A percentile compares a stretch with the other conserved stretches of the same genome.
These are phyloP conservation scores for Meteorus colon DNA, from an alignment of 2,888 invertebrate genomes.

Conservation along the genomic window DNA sequence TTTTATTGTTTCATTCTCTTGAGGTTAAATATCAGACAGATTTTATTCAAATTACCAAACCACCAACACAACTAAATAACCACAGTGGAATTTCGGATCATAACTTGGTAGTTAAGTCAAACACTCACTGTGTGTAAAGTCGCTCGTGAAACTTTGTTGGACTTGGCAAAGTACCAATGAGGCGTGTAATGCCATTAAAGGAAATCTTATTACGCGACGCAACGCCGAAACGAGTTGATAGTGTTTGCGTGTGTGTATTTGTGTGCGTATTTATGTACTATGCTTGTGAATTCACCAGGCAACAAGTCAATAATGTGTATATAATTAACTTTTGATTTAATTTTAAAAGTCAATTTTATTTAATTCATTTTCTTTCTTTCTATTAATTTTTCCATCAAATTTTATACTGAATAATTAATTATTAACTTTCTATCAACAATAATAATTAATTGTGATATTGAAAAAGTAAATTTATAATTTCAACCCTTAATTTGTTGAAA, in stretches of 20 bases:
- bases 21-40: background rate
- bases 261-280: background rate
- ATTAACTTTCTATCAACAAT: no score
- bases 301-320: background rate
- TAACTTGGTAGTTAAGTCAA: constrained; percentile 71
- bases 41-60: background rate
- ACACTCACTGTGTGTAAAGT: constrained; percentile 51
- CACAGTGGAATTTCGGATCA: constrained; percentile 50
- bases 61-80: background rate
- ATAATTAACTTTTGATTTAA: background rate
- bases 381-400: no score
- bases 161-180: constrained; percentile 72
- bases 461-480: no score
- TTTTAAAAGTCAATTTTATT: background rate
- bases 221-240: constrained; percentile 14
- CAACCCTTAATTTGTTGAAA: no score
- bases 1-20: background rate
- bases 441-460: no score
- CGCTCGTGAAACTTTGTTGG: constrained; percentile 60
- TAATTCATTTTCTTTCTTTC: no score
- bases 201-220: constrained; percentile 69
- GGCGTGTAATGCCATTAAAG: constrained; percentile 73
- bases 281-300: background rate
- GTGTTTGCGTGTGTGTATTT: background rate
- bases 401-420: no score